Evolutionary conservation across 2,113 vertebrate genomes (phyloP), one percentile per base, ranked within the genome.

Genomic region (Pimephales promelas): DNA sequence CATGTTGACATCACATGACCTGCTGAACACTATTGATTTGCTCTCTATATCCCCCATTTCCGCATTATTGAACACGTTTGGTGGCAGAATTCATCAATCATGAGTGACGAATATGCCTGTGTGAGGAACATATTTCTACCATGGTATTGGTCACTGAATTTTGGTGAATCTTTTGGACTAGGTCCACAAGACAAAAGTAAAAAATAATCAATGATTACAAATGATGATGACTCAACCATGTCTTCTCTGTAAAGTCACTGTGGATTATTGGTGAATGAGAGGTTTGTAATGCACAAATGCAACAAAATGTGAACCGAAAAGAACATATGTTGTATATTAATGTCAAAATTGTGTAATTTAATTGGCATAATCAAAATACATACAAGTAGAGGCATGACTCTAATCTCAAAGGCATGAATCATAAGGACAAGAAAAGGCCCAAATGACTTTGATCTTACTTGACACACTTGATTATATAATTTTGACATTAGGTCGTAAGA

Each of bases 401-500:
- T 7, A 8, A 72, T 26, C 40, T 71, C 40, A 2, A 31, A 52
- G 71, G 52, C 24, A 52, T 52, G 45, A 52, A 74, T 74, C 45
- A 20, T 8, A 52, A 14, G 52, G 71, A 52, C 47, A 20, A 7
- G 8, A 52, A 52, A 74, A 52, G 24, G 13, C 72, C 7, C 72
- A 74, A 52, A 28, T 26, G 72, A 28, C 2, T 52, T 24, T 74
- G 10, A 52, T 26, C 40, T 45, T 31, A 28, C 45, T 52, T 74
- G 71, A 74, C 45, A 71, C 45, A 52, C 49, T 74, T 74, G 71
- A 49, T 74, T 31, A 79, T 22, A 18, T 47, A 31, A 49, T 64
- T 26, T 20, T 18, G 36, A 66, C 76, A 49, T 52, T 45, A 64
- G 77, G 43, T 64, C 10, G 3, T 22, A n/a, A 31, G 40, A 49